A percentile compares a stretch with the other conserved stretches of the same genome.
These are phyloP conservation scores for Myotis daubentonii DNA, from an alignment of 2,797 vertebrate species.

Conservation along the genomic window DNA sequence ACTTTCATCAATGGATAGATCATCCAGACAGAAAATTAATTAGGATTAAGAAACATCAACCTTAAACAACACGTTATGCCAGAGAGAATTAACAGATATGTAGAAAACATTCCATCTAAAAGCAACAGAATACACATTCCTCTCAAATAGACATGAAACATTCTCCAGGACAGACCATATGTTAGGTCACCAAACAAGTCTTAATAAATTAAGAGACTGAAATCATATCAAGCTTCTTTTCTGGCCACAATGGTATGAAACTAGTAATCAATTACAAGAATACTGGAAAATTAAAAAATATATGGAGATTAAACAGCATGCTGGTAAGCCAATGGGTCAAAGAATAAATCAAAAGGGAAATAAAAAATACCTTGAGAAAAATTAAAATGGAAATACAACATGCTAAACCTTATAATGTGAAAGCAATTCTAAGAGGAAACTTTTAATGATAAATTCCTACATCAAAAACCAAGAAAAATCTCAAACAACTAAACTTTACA, in stretches of 20 bases:
- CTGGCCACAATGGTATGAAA: not conserved
- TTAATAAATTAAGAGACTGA: not conserved
- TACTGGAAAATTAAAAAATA: not conserved
- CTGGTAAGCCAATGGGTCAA: not conserved
- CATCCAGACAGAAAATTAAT: not conserved
- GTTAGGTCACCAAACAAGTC: not conserved
- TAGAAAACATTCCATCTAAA: not conserved
- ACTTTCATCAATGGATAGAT: not conserved
- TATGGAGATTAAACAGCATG: not conserved
- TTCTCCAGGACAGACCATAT: not conserved
- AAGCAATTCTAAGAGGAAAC: not conserved
- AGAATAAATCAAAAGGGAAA: constrained; percentile 5
- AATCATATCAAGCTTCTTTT: not conserved
- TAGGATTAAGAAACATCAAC: not conserved
- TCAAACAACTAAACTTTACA: not conserved
- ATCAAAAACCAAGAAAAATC: not conserved
- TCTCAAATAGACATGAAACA: not conserved
- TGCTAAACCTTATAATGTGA: not conserved
- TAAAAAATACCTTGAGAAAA: not conserved
- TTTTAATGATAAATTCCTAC: not conserved
- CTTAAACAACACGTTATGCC: not conserved
- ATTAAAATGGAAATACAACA: not conserved
- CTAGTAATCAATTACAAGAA: not conserved
- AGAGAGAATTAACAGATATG: not conserved
- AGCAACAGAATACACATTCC: not conserved